These are phyloP conservation scores for Mycalesis mineus DNA, from an alignment of 2,888 invertebrate species.

Conservation along the genomic window DNA sequence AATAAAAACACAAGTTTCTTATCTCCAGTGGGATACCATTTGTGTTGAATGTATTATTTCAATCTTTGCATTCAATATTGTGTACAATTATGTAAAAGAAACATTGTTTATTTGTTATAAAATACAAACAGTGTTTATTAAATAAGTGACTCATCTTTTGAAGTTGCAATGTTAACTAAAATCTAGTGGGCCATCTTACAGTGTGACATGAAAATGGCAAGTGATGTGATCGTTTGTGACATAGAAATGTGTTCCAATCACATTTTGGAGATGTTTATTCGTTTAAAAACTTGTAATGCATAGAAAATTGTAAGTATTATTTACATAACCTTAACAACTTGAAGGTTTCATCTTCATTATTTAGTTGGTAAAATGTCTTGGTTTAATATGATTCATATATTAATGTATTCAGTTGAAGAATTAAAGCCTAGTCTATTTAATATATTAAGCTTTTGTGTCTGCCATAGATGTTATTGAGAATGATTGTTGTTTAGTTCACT, in stretches of 20 bases:
- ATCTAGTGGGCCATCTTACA: conserved; percentile 54
- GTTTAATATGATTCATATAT: no score
- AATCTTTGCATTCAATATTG: conserved; percentile 2
- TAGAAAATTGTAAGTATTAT: conserved; percentile 66
- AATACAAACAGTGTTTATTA: conserved; percentile 8
- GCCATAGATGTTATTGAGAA: no score
- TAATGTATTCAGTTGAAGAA: no score
- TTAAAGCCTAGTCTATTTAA: no score
- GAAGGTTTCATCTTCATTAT: background rate
- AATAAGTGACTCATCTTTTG: conserved; percentile 8
- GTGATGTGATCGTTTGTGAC: conserved; percentile 32
- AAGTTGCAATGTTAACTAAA: conserved; percentile 29
- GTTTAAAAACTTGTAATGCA: conserved; percentile 48
- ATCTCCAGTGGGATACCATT: conserved; percentile 25
- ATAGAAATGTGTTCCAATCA: conserved; percentile 25
- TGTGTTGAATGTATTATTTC: conserved; percentile 15
- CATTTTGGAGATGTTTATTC: conserved; percentile 15
- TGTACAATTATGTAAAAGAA: background rate
- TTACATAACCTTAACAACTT: conserved; percentile 3
- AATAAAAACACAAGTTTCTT: conserved; percentile 49
- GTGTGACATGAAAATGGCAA: conserved; percentile 54
- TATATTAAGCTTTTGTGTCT: no score
- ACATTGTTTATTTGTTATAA: no score
- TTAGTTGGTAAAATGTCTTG: background rate
- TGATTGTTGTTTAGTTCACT: no score